Evolutionary conservation across 2,797 vertebrate genomes (phyloP).

Genomic region (Brotula barbata): DNA sequence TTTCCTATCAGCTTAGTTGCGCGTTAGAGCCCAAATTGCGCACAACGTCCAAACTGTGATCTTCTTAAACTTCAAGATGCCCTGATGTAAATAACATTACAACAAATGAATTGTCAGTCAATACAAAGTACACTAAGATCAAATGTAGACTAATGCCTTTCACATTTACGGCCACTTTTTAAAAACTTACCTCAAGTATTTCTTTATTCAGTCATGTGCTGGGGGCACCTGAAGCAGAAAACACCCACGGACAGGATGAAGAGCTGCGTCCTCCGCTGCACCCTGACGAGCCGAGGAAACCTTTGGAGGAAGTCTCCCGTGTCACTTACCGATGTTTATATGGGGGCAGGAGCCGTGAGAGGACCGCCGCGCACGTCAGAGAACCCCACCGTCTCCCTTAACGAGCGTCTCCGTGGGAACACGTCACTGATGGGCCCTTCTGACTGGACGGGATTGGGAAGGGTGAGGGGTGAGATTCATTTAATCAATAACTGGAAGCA

Average conservation of each 20-base stretch:
- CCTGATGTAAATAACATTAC: not conserved
- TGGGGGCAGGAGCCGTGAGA: slow-evolving; percentile 83
- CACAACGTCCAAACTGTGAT: slow-evolving; percentile 8
- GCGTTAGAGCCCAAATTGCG: slow-evolving; percentile 57
- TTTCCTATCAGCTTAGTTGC: not conserved
- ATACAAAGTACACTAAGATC: not conserved
- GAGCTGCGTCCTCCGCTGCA: slow-evolving; percentile 15
- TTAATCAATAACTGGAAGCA: slow-evolving; percentile 9
- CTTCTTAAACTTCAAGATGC: not conserved
- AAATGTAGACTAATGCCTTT: too few relatives aligned
- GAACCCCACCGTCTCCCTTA: slow-evolving; percentile 69
- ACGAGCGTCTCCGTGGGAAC: slow-evolving; percentile 63
- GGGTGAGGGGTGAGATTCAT: slow-evolving; percentile 30
- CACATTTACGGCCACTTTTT: too few relatives aligned
- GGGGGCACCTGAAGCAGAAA: slow-evolving; percentile 24
- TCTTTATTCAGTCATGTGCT: slow-evolving; percentile 61
- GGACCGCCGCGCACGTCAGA: slow-evolving; percentile 84
- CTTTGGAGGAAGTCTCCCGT: slow-evolving; percentile 52
- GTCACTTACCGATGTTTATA: slow-evolving; percentile 70
- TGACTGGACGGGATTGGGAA: slow-evolving; percentile 16
- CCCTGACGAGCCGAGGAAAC: slow-evolving; percentile 31
- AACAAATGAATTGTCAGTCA: not conserved
- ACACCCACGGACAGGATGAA: too few relatives aligned
- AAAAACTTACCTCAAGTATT: slow-evolving; percentile 57
- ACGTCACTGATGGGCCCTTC: slow-evolving; percentile 57